A percentile compares a stretch with the other conserved stretches of the same genome.
phyloP scores from a whole-genome alignment of 2,888 invertebrate species.

The Cataglyphis livida region DNA sequence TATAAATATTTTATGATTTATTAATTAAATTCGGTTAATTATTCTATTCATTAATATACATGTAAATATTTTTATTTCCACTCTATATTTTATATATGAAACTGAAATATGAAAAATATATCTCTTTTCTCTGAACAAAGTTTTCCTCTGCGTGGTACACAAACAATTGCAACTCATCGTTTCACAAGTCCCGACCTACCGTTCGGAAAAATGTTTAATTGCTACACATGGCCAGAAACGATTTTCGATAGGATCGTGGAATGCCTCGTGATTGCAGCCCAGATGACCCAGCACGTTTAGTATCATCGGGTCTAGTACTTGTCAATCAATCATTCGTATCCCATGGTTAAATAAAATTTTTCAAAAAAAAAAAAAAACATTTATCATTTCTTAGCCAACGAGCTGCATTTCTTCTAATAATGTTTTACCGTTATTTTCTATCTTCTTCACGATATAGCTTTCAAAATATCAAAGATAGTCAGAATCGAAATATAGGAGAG shows the following conservation, averaged over 20 bases:
- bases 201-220: constrained; percentile 50
- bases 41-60: neutral
- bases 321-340: constrained; percentile 25
- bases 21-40: neutral
- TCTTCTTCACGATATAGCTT: constrained; percentile 7
- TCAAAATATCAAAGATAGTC: constrained; percentile 10
- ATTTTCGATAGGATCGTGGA: constrained; percentile 37
- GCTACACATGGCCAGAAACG: constrained; percentile 36
- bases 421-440: constrained; percentile 14
- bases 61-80: neutral
- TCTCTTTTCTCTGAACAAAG: too few relatives aligned
- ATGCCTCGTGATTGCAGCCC: constrained; percentile 30
- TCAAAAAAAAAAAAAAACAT: constrained; percentile 10
- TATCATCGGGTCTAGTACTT: neutral
- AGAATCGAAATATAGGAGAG: constrained; percentile 14
- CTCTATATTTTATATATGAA: neutral
- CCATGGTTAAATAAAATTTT: constrained; percentile 31
- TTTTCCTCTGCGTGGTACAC: neutral
- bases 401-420: constrained; percentile 19
- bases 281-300: constrained; percentile 26
- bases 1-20: constrained; percentile 29
- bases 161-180: neutral
- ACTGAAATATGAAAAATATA: neutral
- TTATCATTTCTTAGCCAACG: constrained; percentile 1
- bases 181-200: neutral